These are phyloP conservation scores for Eucidaris tribuloides DNA, from an alignment of 35 echinoderm and acorn worm genomes.

Conservation along the genomic window DNA sequence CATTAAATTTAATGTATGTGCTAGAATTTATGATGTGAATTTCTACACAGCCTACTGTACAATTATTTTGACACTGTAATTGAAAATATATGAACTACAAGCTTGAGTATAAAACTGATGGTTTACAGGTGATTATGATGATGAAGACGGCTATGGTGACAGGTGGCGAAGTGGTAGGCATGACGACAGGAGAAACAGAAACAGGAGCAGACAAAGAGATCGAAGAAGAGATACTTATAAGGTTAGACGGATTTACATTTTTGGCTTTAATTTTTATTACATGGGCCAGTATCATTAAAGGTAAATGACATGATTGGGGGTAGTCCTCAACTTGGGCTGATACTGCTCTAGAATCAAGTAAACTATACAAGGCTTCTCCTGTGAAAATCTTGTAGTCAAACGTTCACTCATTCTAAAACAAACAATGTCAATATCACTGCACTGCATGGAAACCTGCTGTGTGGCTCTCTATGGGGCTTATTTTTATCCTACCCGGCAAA, in stretches of 20 bases:
- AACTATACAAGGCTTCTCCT: too few species aligned
- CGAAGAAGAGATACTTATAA: slow-evolving; percentile 4
- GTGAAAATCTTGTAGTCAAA: too few species aligned
- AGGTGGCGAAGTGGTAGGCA: too few species aligned
- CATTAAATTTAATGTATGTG: background rate
- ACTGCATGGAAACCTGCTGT: too few species aligned
- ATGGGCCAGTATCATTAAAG: background rate
- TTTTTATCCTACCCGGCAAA: too few species aligned
- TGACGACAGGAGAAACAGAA: slow-evolving; percentile 3
- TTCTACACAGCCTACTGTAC: background rate
- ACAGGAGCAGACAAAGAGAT: background rate
- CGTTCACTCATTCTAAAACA: too few species aligned
- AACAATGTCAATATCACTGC: too few species aligned
- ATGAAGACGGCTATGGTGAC: background rate
- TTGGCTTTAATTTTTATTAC: background rate
- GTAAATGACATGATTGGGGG: background rate
- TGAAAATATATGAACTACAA: background rate
- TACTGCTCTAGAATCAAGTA: background rate
- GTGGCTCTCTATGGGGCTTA: too few species aligned
- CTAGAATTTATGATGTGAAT: background rate
- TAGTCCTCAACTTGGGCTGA: background rate
- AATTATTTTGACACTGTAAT: background rate
- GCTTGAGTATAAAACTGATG: background rate
- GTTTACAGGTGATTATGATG: background rate
- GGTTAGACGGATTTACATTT: background rate